Conservation (phyloP, 2,888 invertebrate genomes). For the Hartigia nigra region DNA sequence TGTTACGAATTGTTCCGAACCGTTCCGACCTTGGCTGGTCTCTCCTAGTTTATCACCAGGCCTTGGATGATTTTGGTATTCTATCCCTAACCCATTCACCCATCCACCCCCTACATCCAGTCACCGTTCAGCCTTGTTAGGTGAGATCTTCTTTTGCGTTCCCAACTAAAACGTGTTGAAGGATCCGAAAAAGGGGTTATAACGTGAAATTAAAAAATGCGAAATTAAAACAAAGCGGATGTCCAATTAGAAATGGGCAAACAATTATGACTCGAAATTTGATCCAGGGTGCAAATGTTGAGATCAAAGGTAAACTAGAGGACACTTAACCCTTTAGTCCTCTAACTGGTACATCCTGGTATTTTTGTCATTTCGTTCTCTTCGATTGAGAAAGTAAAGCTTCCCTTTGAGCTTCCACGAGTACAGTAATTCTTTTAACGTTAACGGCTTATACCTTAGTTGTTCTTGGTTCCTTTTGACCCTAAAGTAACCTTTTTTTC, state of each 20-base stretch:
- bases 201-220: too few relatives aligned
- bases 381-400: neutral
- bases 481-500: neutral
- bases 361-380: neutral
- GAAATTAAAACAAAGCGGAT: too few relatives aligned
- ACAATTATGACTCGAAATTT: neutral
- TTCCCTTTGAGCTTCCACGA: neutral
- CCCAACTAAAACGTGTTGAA: neutral
- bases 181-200: too few relatives aligned
- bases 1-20: slow-evolving; percentile 3
- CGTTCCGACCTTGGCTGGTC: neutral
- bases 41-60: slow-evolving; percentile 22
- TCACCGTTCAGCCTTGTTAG: neutral
- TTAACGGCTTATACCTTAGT: neutral
- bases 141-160: neutral
- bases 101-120: neutral
- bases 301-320: neutral
- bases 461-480: neutral
- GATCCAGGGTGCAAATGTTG: neutral
- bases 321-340: neutral
- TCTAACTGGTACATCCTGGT: neutral
- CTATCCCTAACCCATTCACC: neutral
- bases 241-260: neutral
- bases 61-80: slow-evolving; percentile 12
- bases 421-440: neutral